Evolutionary conservation across 2,888 invertebrate genomes (phyloP).

Genomic region (Spodoptera littoralis): DNA sequence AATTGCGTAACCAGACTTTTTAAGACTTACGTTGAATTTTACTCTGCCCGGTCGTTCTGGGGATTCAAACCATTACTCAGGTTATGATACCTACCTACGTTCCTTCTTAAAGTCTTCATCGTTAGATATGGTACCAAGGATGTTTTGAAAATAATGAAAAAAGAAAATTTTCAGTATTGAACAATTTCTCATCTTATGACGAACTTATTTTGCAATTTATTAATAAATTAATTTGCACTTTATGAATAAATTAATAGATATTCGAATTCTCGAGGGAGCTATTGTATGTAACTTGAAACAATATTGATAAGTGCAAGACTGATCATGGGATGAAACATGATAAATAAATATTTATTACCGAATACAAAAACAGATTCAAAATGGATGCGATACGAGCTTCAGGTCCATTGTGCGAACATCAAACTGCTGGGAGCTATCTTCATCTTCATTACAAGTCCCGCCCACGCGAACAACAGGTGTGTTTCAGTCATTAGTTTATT

Average conservation of each 20-base stretch:
- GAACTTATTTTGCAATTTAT: too few species aligned
- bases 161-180: too few species aligned
- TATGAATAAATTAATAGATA: too few species aligned
- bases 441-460: conserved; percentile 73
- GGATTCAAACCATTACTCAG: too few species aligned
- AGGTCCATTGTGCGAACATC: conserved; percentile 69
- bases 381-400: conserved; percentile 54
- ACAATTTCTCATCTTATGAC: too few species aligned
- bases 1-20: conserved; percentile 42
- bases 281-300: conserved; percentile 10
- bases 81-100: too few species aligned
- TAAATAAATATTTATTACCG: conserved; percentile 58
- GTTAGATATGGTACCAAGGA: too few species aligned
- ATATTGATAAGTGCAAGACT: conserved; percentile 48
- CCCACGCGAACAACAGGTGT: conserved; percentile 77
- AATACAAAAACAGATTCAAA: conserved; percentile 50
- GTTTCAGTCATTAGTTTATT: conserved; percentile 84
- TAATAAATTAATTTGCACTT: too few species aligned
- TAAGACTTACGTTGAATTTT: background rate
- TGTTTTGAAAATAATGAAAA: too few species aligned
- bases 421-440: conserved; percentile 76
- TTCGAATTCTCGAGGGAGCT: background rate
- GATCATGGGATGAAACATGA: conserved; percentile 49
- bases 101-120: too few species aligned
- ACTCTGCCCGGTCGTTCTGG: background rate